Base-by-base conservation (phyloP, 1,140 invertebrate species). In the Halotydeus destructor region DNA sequence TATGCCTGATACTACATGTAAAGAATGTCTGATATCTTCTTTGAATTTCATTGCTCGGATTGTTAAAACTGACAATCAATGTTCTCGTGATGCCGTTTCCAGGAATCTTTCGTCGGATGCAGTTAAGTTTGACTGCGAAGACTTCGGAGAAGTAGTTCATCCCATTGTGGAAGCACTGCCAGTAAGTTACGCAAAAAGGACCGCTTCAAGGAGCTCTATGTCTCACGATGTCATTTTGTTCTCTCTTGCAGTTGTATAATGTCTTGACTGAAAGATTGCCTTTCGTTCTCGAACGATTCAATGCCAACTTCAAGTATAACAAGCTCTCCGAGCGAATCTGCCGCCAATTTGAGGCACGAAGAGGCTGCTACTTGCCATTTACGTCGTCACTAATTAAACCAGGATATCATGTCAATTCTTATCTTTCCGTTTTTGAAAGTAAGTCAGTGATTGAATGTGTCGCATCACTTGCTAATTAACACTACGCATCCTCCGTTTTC, bases 301-400 rank as follows among this genome's bases (percentile, higher is more conserved):
- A 84, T 55, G 65, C 69, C 25, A 69, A 73, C 18, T 75, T 75
- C 51, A 70, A 72, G 49, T 67, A 66, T 12, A 78, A 76, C 40
- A 64, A 67, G 45, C 65, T 69, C 23, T 84, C 86, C 60, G 76
- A 83, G 50, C 70, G 75, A 50, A 55, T 79, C 5, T 84, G 80
- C 55, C 66, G 74, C 28, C 78, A 83, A 32, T 84, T 88, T 60
- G 83, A 89, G 56, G 68, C 71, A 30, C 75, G 82, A 54, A 78
- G 79, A 61, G 69, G 83, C 31, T 82, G 78, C 54, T 82, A 81
- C 55, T 64, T 93, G 41, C 85, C 86, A 36, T 65, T 93, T 27
- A 78, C 77, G 12, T 72, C 75, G 22, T 78, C 93, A 54, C 65
- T 91, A 21, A 62, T 93, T 38, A 84, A 86, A 55, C 86, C 88